Evolutionary conservation across 1,140 invertebrate genomes (phyloP).

Genomic region (Panulirus ornatus): DNA sequence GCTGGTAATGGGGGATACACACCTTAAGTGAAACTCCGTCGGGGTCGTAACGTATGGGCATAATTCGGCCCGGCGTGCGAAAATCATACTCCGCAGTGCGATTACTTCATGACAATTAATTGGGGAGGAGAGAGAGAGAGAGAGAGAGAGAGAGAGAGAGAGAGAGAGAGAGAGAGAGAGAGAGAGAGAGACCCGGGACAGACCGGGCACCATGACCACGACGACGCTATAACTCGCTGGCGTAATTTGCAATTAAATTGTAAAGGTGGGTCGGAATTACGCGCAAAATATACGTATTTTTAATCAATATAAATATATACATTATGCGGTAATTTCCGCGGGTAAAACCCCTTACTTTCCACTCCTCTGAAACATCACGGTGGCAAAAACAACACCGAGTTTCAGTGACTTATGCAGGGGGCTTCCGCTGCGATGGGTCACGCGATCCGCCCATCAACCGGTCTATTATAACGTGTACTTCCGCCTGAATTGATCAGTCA

Average conservation of each 20-base stretch:
- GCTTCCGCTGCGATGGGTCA: background rate
- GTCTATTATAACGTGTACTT: background rate
- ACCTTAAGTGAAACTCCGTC: conserved; percentile 32
- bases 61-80: conserved; percentile 12
- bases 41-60: conserved; percentile 12
- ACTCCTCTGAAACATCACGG: conserved; percentile 31
- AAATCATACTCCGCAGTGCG: conserved; percentile 38
- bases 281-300: conserved; percentile 27
- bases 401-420: background rate
- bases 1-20: conserved; percentile 8
- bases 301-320: conserved; percentile 39
- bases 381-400: conserved; percentile 29
- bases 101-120: conserved; percentile 36
- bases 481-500: conserved; percentile 17
- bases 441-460: background rate
- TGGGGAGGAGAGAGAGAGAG: too few species aligned
- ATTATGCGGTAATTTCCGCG: conserved; percentile 7
- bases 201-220: too few species aligned
- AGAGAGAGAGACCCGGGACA: too few species aligned
- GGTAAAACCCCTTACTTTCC: conserved; percentile 5
- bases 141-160: too few species aligned
- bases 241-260: conserved; percentile 30
- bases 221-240: background rate
- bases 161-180: too few species aligned
- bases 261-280: conserved; percentile 34